phyloP scores from a whole-genome alignment of 2,113 vertebrate genomes.

The Pluvianellus socialis region DNA sequence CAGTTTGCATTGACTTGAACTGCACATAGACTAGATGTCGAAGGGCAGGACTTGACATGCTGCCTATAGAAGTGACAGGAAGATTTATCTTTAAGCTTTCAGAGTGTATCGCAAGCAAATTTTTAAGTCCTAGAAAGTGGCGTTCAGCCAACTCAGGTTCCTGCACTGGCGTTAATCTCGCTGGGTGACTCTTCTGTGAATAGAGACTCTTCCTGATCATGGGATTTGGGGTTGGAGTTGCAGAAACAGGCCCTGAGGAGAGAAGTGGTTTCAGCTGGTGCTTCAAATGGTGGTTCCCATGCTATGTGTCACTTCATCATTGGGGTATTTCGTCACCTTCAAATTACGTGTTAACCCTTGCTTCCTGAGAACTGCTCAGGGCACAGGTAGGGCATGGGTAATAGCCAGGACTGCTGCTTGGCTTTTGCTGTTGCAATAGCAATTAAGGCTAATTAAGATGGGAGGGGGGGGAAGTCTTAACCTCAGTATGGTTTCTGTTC shows the following conservation, averaged over 20 bases:
- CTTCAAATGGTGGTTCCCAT: background rate
- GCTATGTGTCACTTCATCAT: background rate
- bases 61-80: background rate
- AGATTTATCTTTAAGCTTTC: constrained; percentile 4
- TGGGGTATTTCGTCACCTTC: background rate
- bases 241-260: background rate
- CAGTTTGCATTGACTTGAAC: background rate
- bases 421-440: background rate
- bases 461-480: too few relatives aligned
- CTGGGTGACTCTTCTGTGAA: background rate
- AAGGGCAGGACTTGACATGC: background rate
- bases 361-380: background rate
- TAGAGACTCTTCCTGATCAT: background rate
- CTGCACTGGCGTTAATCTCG: background rate
- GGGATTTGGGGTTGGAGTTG: background rate
- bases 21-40: background rate
- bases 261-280: background rate
- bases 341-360: background rate
- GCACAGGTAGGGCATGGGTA: background rate
- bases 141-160: background rate
- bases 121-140: background rate
- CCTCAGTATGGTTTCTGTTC: background rate
- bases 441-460: background rate
- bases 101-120: background rate
- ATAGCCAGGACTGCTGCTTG: background rate